Conservation (phyloP, 2,888 invertebrate genomes). For the Trachelus tabidus region DNA sequence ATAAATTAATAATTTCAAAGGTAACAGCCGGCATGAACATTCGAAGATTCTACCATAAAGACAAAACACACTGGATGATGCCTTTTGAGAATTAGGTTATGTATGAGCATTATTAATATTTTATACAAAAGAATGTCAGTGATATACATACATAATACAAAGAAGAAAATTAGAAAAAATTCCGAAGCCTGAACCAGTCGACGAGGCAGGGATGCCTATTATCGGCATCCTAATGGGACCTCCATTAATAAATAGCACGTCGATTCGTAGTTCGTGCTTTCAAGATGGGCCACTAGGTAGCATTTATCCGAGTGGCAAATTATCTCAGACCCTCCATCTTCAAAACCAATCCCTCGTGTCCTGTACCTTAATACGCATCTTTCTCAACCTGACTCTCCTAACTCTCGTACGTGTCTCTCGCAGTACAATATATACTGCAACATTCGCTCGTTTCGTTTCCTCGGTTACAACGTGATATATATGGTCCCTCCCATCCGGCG, state of each 20-base stretch:
- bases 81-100: neutral
- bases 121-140: neutral
- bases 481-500: constrained; percentile 53
- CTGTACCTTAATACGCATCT: neutral
- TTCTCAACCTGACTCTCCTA: neutral
- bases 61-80: neutral
- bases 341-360: neutral
- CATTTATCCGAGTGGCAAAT: constrained; percentile 42
- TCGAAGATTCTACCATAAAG: constrained; percentile 35
- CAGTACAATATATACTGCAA: neutral
- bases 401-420: neutral
- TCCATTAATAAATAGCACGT: constrained; percentile 45
- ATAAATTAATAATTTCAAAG: constrained; percentile 61
- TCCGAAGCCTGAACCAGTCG: neutral
- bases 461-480: constrained; percentile 46
- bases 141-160: neutral
- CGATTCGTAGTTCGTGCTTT: constrained; percentile 13
- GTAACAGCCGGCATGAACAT: constrained; percentile 47
- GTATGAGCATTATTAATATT: neutral
- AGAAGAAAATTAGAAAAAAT: neutral
- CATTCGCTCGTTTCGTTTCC: constrained; percentile 26
- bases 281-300: constrained; percentile 49
- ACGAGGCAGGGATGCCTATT: neutral
- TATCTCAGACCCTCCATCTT: constrained; percentile 32
- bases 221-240: neutral